A percentile compares a stretch with the other conserved stretches of the same genome.
These are phyloP conservation scores for Stenotaenia linearis DNA, from an alignment of 2,888 invertebrate genomes.

Conservation along the genomic window DNA sequence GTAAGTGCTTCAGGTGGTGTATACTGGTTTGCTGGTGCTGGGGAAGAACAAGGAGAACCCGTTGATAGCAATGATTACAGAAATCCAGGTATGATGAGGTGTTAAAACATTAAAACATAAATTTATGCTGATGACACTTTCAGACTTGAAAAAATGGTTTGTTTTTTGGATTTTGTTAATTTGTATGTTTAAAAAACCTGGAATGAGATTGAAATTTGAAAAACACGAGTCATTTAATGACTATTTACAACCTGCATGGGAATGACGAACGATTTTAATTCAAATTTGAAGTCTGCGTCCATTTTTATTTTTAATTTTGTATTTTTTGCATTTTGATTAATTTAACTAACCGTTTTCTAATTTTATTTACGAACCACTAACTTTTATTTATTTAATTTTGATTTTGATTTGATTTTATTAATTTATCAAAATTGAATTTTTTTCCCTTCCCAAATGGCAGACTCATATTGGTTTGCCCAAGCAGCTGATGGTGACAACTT, in stretches of 20 bases:
- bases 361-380: too few species aligned
- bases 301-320: too few species aligned
- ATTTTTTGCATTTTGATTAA: too few species aligned
- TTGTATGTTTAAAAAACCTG: neutral
- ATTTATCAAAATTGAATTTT: neutral
- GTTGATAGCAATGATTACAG: slow-evolving; percentile 7
- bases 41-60: neutral
- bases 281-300: neutral
- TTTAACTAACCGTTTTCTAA: too few species aligned
- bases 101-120: neutral
- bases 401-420: neutral
- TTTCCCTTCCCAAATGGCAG: neutral
- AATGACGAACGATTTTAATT: neutral
- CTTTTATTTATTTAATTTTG: neutral
- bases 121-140: neutral
- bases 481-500: slow-evolving; percentile 26
- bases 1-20: slow-evolving; percentile 3
- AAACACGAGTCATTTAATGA: neutral
- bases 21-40: slow-evolving; percentile 13
- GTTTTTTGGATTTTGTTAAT: too few species aligned
- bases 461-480: slow-evolving; percentile 32
- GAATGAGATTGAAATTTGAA: neutral
- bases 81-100: neutral
- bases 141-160: too few species aligned
- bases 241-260: neutral